Evolutionary conservation across 2,113 vertebrate species (phyloP), one percentile per base, ranked within the genome.

Genomic region (Microcebus ravelobensis): DNA sequence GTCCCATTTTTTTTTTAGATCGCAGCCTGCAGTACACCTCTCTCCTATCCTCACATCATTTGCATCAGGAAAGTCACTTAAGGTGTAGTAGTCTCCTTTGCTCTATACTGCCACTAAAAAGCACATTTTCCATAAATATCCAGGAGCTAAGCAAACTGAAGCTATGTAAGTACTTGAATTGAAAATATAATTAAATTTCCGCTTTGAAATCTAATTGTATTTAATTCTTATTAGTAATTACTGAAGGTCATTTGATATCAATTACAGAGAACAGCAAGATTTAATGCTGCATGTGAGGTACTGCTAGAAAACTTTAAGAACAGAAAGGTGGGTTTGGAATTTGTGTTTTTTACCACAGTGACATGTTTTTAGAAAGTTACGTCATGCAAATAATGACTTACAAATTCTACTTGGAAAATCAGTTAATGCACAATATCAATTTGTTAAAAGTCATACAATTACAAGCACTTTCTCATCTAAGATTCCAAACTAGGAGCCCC

Each of bases 1-100:
- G 95, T 96, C 95, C 95, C 73, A 67, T 90, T 61, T 65, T 65
- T 87, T 84, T 85, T 91, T 85, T 91, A 42, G 48, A 79, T 48
- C 27, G 0, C 2, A 87, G 59, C 55, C 34, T 94, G 83, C 76
- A 18, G 15, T 48, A 77, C 65, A 77, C 65, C 87, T 52, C 61
- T 63, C 50, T 70, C 34, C 57, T 59, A 55, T 45, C 23, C 36
- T 71, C 71, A 87, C 77, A 87, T 71, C 55, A 36, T n/a, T 17
- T 74, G 23, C 29, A 50, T 52, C 36, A 88, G 61, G 77, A 71
- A 91, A 83, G 67, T 71, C 76, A 95, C 4, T 71, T 31, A 59
- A 50, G 55, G 48, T 63, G 10, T 20, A 25, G 23, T 13, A 18
- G 18, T 85, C 84, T 82, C 36, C 83, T 91, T 36, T 83, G 91